phyloP scores from a whole-genome alignment of 2,797 vertebrate genomes.

The Hozukius guyotensis region DNA sequence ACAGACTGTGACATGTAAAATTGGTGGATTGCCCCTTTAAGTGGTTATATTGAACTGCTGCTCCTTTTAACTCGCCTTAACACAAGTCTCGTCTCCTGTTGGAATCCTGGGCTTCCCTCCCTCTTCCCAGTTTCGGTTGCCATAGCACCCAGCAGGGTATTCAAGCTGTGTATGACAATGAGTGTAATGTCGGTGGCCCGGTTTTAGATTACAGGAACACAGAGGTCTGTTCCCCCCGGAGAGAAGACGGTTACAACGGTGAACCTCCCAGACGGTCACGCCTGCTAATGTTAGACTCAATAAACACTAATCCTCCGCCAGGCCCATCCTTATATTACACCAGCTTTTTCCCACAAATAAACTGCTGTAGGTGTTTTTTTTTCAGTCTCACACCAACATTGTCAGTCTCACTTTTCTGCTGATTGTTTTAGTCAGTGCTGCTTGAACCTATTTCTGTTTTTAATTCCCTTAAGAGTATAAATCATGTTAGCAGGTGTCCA shows the following conservation, averaged over 20 bases:
- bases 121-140: slow-evolving; percentile 64
- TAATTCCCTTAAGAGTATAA: slow-evolving; percentile 2
- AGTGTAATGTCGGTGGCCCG: slow-evolving; percentile 72
- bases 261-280: slow-evolving; percentile 59
- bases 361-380: slow-evolving; percentile 18
- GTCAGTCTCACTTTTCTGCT: neutral
- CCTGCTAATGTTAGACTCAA: slow-evolving; percentile 71
- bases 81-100: slow-evolving; percentile 20
- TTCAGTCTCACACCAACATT: neutral
- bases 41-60: neutral
- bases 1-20: neutral
- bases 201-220: slow-evolving; percentile 81
- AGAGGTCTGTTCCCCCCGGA: slow-evolving; percentile 67
- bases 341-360: slow-evolving; percentile 40
- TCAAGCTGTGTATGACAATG: slow-evolving; percentile 81
- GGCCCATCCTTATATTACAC: neutral
- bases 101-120: slow-evolving; percentile 28
- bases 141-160: slow-evolving; percentile 76
- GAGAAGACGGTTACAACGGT: slow-evolving; percentile 62
- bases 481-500: slow-evolving; percentile 30
- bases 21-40: neutral
- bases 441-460: slow-evolving; percentile 16
- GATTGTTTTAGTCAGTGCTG: neutral
- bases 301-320: slow-evolving; percentile 51
- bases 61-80: neutral